These are phyloP conservation scores for Acronicta alni DNA, from an alignment of 2,888 invertebrate genomes.

Conservation along the genomic window DNA sequence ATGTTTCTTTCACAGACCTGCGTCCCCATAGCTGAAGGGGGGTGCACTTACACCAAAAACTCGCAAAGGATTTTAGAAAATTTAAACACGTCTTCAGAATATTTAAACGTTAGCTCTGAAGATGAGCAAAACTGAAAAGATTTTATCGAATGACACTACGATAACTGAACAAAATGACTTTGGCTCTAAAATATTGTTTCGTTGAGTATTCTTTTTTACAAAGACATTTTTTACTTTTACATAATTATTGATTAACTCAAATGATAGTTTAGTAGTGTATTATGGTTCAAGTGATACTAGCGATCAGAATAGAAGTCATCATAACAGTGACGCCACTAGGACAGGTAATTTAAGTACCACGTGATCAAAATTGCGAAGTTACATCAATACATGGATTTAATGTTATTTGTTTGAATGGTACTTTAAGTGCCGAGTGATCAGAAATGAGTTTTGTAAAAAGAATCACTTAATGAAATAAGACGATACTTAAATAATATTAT, in stretches of 20 bases:
- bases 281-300: slow-evolving; percentile 8
- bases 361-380: neutral
- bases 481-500: too few species aligned
- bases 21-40: slow-evolving; percentile 51
- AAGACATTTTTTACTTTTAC: neutral
- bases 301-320: neutral
- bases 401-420: neutral
- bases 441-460: slow-evolving; percentile 1
- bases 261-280: too few species aligned
- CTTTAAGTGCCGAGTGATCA: slow-evolving; percentile 4
- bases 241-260: too few species aligned
- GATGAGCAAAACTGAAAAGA: slow-evolving; percentile 21
- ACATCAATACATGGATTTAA: neutral
- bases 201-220: slow-evolving; percentile 22
- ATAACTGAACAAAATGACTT: slow-evolving; percentile 37
- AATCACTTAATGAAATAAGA: slow-evolving; percentile 21
- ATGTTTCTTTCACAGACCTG: slow-evolving; percentile 34
- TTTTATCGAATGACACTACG: slow-evolving; percentile 11
- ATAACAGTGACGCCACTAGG: too few species aligned
- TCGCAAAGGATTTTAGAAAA: neutral
- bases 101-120: neutral
- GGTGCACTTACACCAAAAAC: slow-evolving; percentile 43
- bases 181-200: slow-evolving; percentile 20
- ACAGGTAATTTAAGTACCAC: slow-evolving; percentile 13
- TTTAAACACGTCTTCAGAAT: neutral